Base-by-base conservation (phyloP, 2,797 vertebrate species). In the Pampus argenteus region DNA sequence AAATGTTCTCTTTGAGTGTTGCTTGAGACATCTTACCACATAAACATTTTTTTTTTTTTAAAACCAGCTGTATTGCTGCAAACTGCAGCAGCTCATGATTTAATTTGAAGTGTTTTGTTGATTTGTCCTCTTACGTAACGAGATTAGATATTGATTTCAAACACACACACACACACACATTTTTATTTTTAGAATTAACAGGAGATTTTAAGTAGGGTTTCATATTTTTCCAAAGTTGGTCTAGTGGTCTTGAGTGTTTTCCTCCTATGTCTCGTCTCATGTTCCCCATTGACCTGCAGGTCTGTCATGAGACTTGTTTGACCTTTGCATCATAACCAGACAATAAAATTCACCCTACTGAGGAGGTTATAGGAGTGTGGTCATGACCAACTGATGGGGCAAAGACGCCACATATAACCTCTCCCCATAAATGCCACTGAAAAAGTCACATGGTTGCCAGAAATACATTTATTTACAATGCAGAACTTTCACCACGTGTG, bases 401-500 rank as follows among this genome's bases (percentile, higher is more conserved):
- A 49, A 65, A 48, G 44, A n/a, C 14, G 52, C 56, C 44, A 78
- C 57, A 84, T 60, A 36, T 82, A 76, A 74, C 73, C 67, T 57
- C 61, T 76, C 29, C 28, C 56, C 20, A 44, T 31, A 77, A 66
- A 86, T 67, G 79, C 14, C 38, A 49, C 47, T 8, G 47, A 82
- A 75, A 75, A 69, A 73, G 65, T 81, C 78, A 81, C 68, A 80
- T 34, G 61, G 38, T 55, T 51, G 10, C 56, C 13, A 69, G 47
- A 87, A 83, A 79, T 13, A 23, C 45, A 67, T 45, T 57, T 74
- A 64, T 88, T 91, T 86, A 66, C 70, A 66, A 59, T 64, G 25
- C 25, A 68, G 57, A 79, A 56, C 48, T 40, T 74, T 44, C 55
- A 6, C 13, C 28, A 34, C 56, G 7, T 31, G n/a, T 25, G 13